Evolutionary conservation across 2,797 vertebrate genomes (phyloP), one percentile per base, ranked within the genome.

Genomic region (Epinephelus coioides): DNA sequence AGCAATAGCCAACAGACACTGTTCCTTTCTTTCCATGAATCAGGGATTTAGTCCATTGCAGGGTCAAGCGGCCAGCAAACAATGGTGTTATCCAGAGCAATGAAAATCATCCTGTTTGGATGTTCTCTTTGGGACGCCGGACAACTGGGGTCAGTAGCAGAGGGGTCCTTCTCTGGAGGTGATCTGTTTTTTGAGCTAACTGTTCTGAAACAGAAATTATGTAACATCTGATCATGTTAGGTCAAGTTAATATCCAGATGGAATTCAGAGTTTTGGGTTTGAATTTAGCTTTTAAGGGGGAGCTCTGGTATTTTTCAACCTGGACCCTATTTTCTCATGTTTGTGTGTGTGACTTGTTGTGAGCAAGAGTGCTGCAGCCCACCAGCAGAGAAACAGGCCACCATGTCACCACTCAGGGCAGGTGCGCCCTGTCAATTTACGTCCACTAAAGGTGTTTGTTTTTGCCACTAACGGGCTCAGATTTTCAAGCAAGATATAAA

Each of bases 1-100:
- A 86, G 85, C 78, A 80, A 84, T 68, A 55, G 85, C 86, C 84
- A 84, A 73, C 79, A 81, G 82, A 91, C 87, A 89, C 74, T 85
- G 89, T 76, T 85, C 81, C 81, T 90, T 92, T 91, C 92, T 93
- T 89, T 89, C 86, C 85, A 88, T 91, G 87, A 91, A 89, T 90
- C 78, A 68, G 87, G 81, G 86, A 83, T 90, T 90, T 85, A 79
- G 83, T 86, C 76, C 62, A 61, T 72, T 46, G 44, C 73, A 46
- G 85, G 87, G 82, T 90, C 89, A 89, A 86, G 64, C 68, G 13
- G 72, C 60, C 76, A 62, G 79, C 25, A 83, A 85, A 91, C 81
- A 87, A 88, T 87, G 66, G 78, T 63, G 65, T 85, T 84, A 82
- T 89, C 86, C 88, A 83, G 65, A 82, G 78, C 72, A 76, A 83